Conservation (phyloP, 2,113 vertebrate species). For the Gallinago paraguaiae region DNA sequence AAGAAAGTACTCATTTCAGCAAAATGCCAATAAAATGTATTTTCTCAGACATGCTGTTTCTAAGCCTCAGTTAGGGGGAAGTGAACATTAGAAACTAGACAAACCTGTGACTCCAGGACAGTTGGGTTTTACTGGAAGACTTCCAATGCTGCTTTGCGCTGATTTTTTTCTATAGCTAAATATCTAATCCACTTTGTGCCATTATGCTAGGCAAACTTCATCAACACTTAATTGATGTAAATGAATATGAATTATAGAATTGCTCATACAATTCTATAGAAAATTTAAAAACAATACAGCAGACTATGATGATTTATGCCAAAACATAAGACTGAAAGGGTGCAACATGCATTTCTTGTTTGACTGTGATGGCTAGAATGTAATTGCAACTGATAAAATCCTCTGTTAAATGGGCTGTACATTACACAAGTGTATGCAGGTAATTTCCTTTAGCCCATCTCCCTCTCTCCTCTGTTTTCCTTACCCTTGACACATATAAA, state of each 20-base stretch:
- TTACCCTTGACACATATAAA: neutral
- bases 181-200: neutral
- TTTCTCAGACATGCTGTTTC: neutral
- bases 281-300: neutral
- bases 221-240: neutral
- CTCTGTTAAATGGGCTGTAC: neutral
- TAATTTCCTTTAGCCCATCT: constrained; percentile 8
- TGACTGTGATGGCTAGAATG: neutral
- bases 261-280: neutral
- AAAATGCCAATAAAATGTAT: neutral
- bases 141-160: neutral
- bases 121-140: neutral
- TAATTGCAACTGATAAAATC: constrained; percentile 26
- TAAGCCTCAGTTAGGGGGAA: neutral
- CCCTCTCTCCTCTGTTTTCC: neutral
- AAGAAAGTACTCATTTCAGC: neutral
- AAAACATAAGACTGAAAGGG: neutral
- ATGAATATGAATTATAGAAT: neutral
- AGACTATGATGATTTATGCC: neutral
- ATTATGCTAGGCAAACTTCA: neutral
- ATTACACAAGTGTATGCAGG: neutral
- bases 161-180: neutral
- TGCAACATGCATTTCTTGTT: neutral
- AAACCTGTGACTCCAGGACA: neutral
- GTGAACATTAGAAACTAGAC: neutral